These are phyloP conservation scores for Leucoraja ocellata DNA, from an alignment of 2,797 vertebrate genomes.

Conservation along the genomic window DNA sequence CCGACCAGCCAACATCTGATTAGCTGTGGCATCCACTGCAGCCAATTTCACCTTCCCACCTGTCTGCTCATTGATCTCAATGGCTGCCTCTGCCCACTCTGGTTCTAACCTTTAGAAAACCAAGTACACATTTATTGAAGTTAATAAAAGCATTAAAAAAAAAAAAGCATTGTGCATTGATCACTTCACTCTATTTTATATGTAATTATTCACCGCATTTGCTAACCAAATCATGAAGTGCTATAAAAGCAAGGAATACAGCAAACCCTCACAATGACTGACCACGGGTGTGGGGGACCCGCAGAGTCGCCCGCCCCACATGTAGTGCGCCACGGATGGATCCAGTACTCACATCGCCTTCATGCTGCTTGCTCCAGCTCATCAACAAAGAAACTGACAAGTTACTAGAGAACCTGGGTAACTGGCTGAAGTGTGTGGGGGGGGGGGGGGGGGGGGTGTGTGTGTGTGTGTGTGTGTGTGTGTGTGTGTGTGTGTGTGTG, in stretches of 20 bases:
- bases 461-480: no score
- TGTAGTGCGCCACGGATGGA: no score
- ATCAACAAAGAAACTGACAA: no score
- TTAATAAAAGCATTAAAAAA: neutral
- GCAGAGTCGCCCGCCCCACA: no score
- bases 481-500: no score
- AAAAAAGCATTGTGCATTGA: neutral
- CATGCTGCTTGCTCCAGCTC: no score
- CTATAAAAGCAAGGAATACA: neutral
- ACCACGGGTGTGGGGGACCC: no score
- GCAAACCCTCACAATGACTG: no score
- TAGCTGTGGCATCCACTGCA: constrained; percentile 86
- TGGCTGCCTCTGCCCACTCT: constrained; percentile 88
- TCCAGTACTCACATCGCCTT: no score
- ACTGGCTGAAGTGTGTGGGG: no score
- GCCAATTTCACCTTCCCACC: constrained; percentile 85
- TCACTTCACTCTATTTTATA: neutral
- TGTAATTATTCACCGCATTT: neutral
- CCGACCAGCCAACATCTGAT: constrained; percentile 71
- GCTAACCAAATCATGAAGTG: neutral
- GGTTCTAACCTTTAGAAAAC: constrained; percentile 72
- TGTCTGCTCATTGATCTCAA: constrained; percentile 82
- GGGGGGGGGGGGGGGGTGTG: no score
- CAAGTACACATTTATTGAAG: neutral
- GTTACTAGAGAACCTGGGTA: no score